phyloP scores from a whole-genome alignment of 2,797 vertebrate genomes.

The Xerus rutilus region DNA sequence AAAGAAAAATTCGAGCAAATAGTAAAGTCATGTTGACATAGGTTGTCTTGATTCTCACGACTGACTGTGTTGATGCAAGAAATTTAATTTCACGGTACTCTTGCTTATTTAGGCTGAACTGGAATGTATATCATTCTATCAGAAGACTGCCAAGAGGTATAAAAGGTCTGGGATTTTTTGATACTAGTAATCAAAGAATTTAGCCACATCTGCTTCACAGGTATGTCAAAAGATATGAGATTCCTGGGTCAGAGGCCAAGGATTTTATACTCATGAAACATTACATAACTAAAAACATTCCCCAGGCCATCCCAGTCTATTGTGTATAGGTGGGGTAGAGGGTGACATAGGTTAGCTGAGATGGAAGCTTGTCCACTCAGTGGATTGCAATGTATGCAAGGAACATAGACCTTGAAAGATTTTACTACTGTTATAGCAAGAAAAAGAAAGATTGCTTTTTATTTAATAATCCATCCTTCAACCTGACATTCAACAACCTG shows the following conservation, averaged over 20 bases:
- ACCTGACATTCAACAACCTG: not conserved
- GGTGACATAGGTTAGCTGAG: not conserved
- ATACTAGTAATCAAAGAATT: not conserved
- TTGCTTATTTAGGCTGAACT: not conserved
- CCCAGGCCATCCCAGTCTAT: not conserved
- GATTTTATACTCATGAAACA: not conserved
- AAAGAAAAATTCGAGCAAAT: not conserved
- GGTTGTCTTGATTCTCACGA: not conserved
- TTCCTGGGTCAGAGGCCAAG: not conserved
- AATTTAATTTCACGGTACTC: not conserved
- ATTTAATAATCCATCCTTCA: not conserved
- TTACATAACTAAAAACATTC: not conserved
- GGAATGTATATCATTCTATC: not conserved
- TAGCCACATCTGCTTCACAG: not conserved
- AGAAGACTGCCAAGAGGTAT: not conserved
- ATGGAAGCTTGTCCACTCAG: not conserved
- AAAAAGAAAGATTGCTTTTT: not conserved
- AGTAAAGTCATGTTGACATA: not conserved
- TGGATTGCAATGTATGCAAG: not conserved
- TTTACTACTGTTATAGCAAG: not conserved
- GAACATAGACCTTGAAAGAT: not conserved
- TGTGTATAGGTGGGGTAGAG: fast-evolving
- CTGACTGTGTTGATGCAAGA: not conserved
- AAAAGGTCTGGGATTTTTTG: not conserved
- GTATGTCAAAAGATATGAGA: not conserved